Base-by-base conservation (phyloP, 2,888 invertebrate species). In the Xanthia togata region DNA sequence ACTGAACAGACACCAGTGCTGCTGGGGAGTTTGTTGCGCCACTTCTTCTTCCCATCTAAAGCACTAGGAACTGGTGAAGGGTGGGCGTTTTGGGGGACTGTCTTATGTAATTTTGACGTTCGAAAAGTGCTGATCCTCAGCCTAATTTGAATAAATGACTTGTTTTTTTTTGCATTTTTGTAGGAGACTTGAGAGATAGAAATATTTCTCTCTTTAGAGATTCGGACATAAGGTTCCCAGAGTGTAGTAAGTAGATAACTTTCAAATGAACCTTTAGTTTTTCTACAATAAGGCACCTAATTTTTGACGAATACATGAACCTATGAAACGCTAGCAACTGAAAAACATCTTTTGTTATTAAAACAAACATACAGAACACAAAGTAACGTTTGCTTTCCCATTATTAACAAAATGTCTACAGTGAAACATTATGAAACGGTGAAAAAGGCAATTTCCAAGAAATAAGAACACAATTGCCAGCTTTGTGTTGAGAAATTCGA, bases 401-500 rank as follows among this genome's bases (percentile, higher is more conserved):
- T 78, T 76, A 77, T 82, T 59, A 76, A 35, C 71, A 67, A 79
- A 75, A 78, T 71, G 73, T 77, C 76, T 65, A 73, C 70, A 60
- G 60, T 41, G 65, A 83, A 84, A 86, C 75, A 78, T 87, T 88
- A 81, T 82, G 79, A 87, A 88, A 89, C 88, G 87, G 86, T 88
- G 83, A 86, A 90, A 90, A 91, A 90, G 77, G 87, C 83, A 88
- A 89, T 91, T 90, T 86, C 87, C 81, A 87, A 90, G 90, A 91
- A 91, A 90, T 89, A 87, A 83, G 71, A 77, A 87, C 73, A 87
- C 82, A 87, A 87, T 87, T 81, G 85, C 78, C 77, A 76, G 90
- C 90, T 90, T 90, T 91, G 89, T 90, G 89, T 91, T 83, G 89
- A 88, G 88, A 93, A 92, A 92, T 91, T 91, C 85, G 85, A 93